Conservation (phyloP, 1,140 invertebrate genomes). For the Ceratitis capitata region DNA sequence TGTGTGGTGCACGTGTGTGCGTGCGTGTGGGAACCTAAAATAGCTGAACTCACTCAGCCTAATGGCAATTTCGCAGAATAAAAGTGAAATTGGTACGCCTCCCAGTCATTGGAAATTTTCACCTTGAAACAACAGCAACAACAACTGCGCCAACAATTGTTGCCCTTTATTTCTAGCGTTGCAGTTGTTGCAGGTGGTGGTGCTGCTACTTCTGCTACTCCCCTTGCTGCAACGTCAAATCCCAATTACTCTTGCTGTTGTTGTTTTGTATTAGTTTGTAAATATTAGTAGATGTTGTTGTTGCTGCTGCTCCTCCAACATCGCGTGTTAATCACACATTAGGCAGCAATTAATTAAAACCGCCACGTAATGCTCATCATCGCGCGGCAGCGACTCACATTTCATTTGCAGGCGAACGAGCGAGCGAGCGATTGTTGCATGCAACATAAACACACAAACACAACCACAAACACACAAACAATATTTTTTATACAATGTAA, state of each 20-base stretch:
- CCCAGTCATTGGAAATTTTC: not conserved
- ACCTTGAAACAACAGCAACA: not conserved
- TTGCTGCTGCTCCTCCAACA: not conserved
- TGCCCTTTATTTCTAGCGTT: not conserved
- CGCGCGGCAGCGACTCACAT: not conserved
- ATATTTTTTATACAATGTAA: not conserved
- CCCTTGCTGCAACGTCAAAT: not conserved
- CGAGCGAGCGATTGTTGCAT: constrained; percentile 22
- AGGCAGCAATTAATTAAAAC: constrained; percentile 31
- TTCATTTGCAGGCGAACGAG: not conserved
- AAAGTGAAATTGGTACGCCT: not conserved
- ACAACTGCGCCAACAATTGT: not conserved
- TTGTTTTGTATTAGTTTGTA: no score
- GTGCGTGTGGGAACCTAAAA: not conserved
- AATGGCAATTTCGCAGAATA: not conserved
- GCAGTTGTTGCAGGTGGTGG: no score
- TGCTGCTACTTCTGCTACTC: not conserved
- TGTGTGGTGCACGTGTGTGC: not conserved
- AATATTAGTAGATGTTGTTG: no score
- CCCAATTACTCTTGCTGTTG: not conserved
- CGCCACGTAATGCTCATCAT: constrained; percentile 36
- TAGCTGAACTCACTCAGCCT: not conserved
- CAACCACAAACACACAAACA: not conserved
- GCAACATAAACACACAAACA: not conserved
- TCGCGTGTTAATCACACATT: constrained; percentile 25